These are phyloP conservation scores for Apocrypta bakeri DNA, from an alignment of 1,140 invertebrate species.

Conservation along the genomic window DNA sequence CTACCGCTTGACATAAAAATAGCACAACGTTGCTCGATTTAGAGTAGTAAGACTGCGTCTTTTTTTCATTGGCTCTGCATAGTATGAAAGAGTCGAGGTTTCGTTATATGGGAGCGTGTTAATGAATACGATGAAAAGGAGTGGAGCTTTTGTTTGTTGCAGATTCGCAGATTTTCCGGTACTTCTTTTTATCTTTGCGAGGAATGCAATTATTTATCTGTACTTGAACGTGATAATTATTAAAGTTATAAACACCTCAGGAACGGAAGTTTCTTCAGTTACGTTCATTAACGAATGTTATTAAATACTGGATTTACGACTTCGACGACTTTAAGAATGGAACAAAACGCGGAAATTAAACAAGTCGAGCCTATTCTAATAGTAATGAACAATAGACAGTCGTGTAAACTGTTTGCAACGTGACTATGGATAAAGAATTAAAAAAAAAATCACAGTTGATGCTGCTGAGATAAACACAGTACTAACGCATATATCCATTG, in stretches of 20 bases:
- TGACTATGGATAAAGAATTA: no score
- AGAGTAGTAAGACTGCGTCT: neutral
- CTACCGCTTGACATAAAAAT: neutral
- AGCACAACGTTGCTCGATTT: slow-evolving; percentile 26
- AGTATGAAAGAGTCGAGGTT: neutral
- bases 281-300: no score
- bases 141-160: neutral
- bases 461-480: no score
- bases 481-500: no score
- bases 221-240: neutral
- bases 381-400: neutral
- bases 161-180: neutral
- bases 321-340: no score
- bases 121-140: neutral
- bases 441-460: no score
- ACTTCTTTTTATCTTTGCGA: no score
- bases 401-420: neutral
- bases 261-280: neutral
- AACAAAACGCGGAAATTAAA: neutral
- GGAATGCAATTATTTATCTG: no score
- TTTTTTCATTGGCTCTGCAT: neutral
- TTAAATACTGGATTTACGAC: no score
- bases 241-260: neutral
- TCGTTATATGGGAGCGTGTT: neutral
- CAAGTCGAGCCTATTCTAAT: neutral